Percentiles rank a stretch among this genome's conserved stretches.
phyloP scores from a whole-genome alignment of 1,140 invertebrate species.

The Pogonognathellus flavescens region DNA sequence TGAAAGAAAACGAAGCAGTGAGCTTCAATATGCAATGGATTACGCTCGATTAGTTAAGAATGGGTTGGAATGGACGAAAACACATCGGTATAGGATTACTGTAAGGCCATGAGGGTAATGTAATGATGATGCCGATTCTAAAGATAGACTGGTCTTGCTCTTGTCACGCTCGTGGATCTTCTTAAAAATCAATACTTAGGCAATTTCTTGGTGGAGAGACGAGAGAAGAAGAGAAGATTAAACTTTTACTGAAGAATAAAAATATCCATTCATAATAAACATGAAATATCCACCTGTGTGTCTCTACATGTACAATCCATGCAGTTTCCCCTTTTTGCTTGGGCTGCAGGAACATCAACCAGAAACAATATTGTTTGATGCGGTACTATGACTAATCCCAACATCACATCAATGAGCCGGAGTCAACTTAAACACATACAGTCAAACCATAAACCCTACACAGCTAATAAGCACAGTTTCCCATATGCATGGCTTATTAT shows the following conservation, averaged over 20 bases:
- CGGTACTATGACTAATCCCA: too few relatives aligned
- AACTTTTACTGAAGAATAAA: not conserved
- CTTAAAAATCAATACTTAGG: slow-evolving; percentile 43
- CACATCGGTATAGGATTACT: slow-evolving; percentile 4
- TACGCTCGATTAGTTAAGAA: slow-evolving; percentile 1
- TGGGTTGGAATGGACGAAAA: slow-evolving; percentile 14
- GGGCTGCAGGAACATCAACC: too few relatives aligned
- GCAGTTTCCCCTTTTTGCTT: too few relatives aligned
- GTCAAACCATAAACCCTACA: too few relatives aligned
- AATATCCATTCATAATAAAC: slow-evolving; percentile 5
- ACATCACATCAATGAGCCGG: too few relatives aligned
- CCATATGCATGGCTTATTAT: too few relatives aligned
- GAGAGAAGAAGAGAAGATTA: slow-evolving; percentile 25
- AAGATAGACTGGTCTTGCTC: not conserved
- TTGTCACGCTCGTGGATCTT: slow-evolving; percentile 45
- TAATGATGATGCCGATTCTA: slow-evolving; percentile 35
- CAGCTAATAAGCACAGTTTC: too few relatives aligned
- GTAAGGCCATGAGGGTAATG: slow-evolving; percentile 25
- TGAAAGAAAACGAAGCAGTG: slow-evolving; percentile 21
- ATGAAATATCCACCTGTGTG: slow-evolving; percentile 12
- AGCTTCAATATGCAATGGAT: slow-evolving; percentile 19
- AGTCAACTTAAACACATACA: too few relatives aligned
- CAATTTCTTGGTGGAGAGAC: not conserved
- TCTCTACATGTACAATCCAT: not conserved
- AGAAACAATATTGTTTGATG: too few relatives aligned